These are phyloP conservation scores for Orthonyx spaldingii DNA, from an alignment of 2,113 vertebrate genomes.

Conservation along the genomic window DNA sequence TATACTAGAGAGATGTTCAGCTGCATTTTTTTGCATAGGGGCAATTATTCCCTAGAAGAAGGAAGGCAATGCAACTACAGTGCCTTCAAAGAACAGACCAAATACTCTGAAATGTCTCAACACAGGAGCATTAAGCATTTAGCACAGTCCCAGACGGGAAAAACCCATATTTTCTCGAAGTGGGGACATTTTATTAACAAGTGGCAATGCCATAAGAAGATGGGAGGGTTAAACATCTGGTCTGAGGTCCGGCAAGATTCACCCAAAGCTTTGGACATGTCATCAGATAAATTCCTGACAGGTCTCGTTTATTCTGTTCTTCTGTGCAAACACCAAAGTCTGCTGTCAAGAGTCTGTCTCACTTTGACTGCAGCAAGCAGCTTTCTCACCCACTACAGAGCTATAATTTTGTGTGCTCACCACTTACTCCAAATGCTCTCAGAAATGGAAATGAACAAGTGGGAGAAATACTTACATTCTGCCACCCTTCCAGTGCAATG, in stretches of 20 bases:
- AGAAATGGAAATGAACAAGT: neutral
- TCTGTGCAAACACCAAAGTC: neutral
- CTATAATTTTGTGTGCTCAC: neutral
- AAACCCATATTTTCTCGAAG: neutral
- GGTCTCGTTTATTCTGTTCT: neutral
- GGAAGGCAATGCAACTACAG: neutral
- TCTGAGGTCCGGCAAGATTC: neutral
- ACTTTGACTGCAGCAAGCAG: neutral
- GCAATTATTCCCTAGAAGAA: neutral
- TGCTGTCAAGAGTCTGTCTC: neutral
- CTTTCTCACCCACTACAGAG: neutral
- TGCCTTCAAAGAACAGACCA: neutral
- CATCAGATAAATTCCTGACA: neutral
- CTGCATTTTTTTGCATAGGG: neutral
- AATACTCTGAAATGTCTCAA: neutral
- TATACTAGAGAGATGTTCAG: neutral
- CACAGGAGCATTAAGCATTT: neutral
- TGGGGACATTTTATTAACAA: neutral
- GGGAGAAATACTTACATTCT: neutral
- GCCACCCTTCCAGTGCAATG: neutral
- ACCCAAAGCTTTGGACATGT: neutral
- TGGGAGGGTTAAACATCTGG: neutral
- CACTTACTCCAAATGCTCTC: neutral
- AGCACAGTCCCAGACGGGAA: neutral
- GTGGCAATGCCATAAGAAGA: neutral